phyloP scores from a whole-genome alignment of 2,113 vertebrate genomes.

The Amphiprion ocellaris region DNA sequence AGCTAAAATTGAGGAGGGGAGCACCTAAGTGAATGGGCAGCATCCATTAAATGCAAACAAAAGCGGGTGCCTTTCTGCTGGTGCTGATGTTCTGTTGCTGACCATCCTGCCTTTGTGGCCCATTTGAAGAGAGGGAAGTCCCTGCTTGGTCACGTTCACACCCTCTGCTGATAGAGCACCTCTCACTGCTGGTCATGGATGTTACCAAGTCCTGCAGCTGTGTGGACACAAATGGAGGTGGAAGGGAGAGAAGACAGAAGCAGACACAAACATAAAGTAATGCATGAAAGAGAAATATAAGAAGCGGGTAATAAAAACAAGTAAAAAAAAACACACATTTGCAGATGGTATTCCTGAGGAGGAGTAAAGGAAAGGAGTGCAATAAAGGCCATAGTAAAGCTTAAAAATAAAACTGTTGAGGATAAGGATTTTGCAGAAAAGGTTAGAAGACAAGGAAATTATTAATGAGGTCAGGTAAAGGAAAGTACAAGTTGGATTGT shows the following conservation, averaged over 20 bases:
- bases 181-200: slow-evolving; percentile 63
- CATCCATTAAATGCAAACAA: slow-evolving; percentile 70
- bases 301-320: not conserved
- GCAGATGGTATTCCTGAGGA: not conserved
- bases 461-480: slow-evolving; percentile 58
- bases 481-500: slow-evolving; percentile 62
- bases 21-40: slow-evolving; percentile 65
- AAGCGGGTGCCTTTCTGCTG: slow-evolving; percentile 63
- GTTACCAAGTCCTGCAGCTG: slow-evolving; percentile 69
- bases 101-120: slow-evolving; percentile 62
- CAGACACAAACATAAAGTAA: not conserved
- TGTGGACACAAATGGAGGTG: slow-evolving; percentile 20
- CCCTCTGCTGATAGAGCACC: slow-evolving; percentile 71
- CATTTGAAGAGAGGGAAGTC: slow-evolving; percentile 70
- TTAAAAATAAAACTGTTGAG: not conserved
- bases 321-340: not conserved
- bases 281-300: slow-evolving; percentile 8
- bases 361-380: not conserved
- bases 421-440: slow-evolving; percentile 38
- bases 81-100: slow-evolving; percentile 57
- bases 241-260: slow-evolving; percentile 2
- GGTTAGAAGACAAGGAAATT: slow-evolving; percentile 33
- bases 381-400: not conserved
- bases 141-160: slow-evolving; percentile 75
- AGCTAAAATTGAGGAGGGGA: slow-evolving; percentile 37